Evolutionary conservation across 2,113 vertebrate genomes (phyloP), one percentile per base, ranked within the genome.

Genomic region (Cottus gobio): DNA sequence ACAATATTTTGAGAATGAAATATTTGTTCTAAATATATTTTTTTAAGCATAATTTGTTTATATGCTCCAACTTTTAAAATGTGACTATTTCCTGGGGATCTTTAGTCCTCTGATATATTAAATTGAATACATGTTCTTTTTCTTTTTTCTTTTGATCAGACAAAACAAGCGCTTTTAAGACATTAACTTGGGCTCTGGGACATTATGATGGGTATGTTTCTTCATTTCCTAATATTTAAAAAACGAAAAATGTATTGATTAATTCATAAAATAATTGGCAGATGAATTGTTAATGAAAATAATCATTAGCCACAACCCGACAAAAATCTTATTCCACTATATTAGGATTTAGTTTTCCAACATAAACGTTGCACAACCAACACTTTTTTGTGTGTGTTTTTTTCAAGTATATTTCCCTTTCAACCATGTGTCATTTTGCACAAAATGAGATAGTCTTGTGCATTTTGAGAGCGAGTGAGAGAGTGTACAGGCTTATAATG

Each of bases 401-500:
- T 48, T 12, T 24, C 22, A 26, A 56, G 24, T 39, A 60, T 10
- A 54, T 50, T 54, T 42, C 50, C 3, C 52, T 67, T 42, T 42
- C 42, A 26, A 36, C 52, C 7, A 31, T 10, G 3, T 68, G 34
- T 39, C 36, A 34, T 64, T 73, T 84, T 76, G 26, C 39, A 80
- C 48, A 71, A 73, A 31, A 62, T 13, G 34, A 77, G n/a, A 57
- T 18, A 30, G 24, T 63, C 18, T 9, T 2, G 20, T n/a, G 3
- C n/a, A 66, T 42, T 70, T 37, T 54, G 26, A 26, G n/a, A 5
- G 37, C 36, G 28, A 50, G 24, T 6, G 1, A 31, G n/a, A 52
- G 37, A 13, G 12, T 60, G 48, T 5, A 7, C 1, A 31, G 57
- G 48, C 60, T 64, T 68, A 26, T 73, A 90, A 77, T 77, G 56